A percentile compares a stretch with the other conserved stretches of the same genome.
phyloP scores from a whole-genome alignment of 2,797 vertebrate genomes.

The Halcyon smyrnensis region DNA sequence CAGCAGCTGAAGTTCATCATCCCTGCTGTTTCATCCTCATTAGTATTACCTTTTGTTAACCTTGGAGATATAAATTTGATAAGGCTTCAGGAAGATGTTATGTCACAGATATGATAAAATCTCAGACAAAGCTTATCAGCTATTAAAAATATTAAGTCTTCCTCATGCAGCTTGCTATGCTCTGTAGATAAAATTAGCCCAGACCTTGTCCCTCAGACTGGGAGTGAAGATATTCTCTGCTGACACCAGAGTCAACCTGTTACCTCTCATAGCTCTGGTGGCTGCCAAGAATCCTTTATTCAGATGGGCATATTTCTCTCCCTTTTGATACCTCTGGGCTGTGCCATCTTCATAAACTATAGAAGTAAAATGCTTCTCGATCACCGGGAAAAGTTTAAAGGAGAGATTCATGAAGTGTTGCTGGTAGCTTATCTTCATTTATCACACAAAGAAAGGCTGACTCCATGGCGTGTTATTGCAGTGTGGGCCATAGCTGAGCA shows the following conservation, averaged over 20 bases:
- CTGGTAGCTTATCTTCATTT: background rate
- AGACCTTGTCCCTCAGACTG: background rate
- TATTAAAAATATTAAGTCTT: background rate
- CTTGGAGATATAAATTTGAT: slow-evolving; percentile 22
- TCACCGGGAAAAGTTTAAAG: background rate
- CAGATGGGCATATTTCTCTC: background rate
- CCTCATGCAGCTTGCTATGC: background rate
- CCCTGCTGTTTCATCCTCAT: background rate
- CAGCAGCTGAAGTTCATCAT: background rate
- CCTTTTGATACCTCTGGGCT: background rate
- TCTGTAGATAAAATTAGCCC: background rate
- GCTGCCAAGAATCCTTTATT: slow-evolving; percentile 3
- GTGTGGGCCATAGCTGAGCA: accelerated
- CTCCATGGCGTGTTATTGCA: background rate
- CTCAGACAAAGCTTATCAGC: background rate
- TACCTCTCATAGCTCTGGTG: background rate
- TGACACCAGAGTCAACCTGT: background rate
- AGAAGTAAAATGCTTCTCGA: background rate
- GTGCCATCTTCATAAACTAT: background rate
- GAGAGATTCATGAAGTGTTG: background rate
- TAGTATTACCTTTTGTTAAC: slow-evolving; percentile 3
- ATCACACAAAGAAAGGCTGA: background rate
- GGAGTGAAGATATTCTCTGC: background rate
- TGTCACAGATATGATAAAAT: background rate
- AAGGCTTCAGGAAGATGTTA: background rate